Evolutionary conservation across 53 echinoderm and acorn worm species (phyloP).

Genomic region (Hippasteria phrygiana): DNA sequence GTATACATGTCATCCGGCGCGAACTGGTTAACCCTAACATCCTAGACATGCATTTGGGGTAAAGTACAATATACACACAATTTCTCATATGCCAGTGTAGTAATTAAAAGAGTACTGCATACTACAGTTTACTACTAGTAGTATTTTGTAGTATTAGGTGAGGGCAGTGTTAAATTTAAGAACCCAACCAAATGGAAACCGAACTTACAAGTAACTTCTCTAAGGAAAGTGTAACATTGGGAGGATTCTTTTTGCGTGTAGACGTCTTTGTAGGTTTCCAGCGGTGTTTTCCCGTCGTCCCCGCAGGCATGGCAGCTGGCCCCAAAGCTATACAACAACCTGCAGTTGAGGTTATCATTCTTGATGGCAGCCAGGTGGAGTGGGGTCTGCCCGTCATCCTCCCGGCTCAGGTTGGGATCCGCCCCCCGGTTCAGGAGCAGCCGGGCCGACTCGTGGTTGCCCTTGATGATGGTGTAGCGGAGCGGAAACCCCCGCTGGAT

Average conservation of each 20-base stretch:
- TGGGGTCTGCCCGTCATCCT: conserved; percentile 88
- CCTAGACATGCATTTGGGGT: no score
- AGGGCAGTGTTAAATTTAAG: no score
- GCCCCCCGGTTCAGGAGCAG: conserved; percentile 80
- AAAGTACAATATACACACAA: no score
- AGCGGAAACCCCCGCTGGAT: conserved; percentile 85
- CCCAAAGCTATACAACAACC: conserved; percentile 78
- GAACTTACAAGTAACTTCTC: conserved; percentile 65
- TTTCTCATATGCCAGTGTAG: no score
- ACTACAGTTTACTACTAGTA: no score
- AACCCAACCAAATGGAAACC: background rate
- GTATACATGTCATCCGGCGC: no score
- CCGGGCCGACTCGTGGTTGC: conserved; percentile 63
- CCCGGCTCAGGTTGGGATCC: conserved; percentile 76
- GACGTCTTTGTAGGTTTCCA: conserved; percentile 62
- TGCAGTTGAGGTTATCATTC: conserved; percentile 71
- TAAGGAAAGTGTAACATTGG: conserved; percentile 63
- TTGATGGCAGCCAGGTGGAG: conserved; percentile 83
- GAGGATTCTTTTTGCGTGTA: conserved; percentile 35
- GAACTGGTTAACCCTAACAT: no score
- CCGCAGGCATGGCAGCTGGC: conserved; percentile 72
- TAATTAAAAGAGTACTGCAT: no score
- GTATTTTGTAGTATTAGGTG: background rate
- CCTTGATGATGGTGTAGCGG: conserved; percentile 83
- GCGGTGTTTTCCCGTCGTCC: conserved; percentile 77